Conservation (phyloP, 2,797 vertebrate species). For the Esox lucius region DNA sequence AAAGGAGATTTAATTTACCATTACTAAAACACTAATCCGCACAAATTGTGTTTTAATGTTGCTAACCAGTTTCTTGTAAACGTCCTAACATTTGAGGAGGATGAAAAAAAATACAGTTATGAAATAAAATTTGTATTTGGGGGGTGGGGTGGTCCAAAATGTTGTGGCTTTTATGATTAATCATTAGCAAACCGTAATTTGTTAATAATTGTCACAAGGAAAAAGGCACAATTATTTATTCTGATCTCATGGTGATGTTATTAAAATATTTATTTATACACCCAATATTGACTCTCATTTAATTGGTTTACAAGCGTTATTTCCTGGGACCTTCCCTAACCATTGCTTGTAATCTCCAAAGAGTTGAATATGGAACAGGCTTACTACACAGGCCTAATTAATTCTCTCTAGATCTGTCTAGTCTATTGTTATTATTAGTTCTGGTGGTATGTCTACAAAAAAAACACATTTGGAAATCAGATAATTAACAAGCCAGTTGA, state of each 20-base stretch:
- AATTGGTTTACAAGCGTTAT: slow-evolving; percentile 56
- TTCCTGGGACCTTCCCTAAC: slow-evolving; percentile 27
- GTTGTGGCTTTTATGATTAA: no score
- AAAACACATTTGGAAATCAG: slow-evolving; percentile 68
- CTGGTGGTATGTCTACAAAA: slow-evolving; percentile 46
- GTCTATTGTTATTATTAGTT: slow-evolving; percentile 74
- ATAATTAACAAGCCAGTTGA: slow-evolving; percentile 69
- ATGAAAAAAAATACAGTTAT: no score
- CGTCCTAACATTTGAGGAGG: no score
- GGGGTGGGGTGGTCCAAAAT: no score
- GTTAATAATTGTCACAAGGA: neutral
- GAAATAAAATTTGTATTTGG: no score
- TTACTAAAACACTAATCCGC: no score
- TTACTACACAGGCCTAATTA: slow-evolving; percentile 47
- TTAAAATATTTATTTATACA: slow-evolving; percentile 27
- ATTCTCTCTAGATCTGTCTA: slow-evolving; percentile 65
- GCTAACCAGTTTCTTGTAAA: no score
- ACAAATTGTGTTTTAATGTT: no score
- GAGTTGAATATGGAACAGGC: slow-evolving; percentile 45
- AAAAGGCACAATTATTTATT: neutral
- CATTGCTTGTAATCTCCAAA: slow-evolving; percentile 40
- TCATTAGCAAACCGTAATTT: no score
- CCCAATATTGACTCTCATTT: slow-evolving; percentile 43
- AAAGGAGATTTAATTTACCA: no score
- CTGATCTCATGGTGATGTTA: neutral